These are phyloP conservation scores for Orchesellides sinensis DNA, from an alignment of 2,888 invertebrate species.

Conservation along the genomic window DNA sequence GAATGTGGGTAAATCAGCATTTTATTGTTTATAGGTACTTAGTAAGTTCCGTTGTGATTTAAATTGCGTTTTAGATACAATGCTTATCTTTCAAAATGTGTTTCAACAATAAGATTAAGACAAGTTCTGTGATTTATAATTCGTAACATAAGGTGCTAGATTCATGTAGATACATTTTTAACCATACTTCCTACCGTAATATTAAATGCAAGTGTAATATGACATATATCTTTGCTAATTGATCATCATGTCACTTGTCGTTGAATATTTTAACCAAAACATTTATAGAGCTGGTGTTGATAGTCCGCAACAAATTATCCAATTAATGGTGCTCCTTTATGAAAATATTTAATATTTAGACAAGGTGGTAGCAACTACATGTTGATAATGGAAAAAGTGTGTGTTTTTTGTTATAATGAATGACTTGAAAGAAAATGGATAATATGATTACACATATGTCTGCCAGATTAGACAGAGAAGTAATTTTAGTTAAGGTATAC, in stretches of 20 bases:
- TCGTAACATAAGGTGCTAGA: constrained; percentile 29
- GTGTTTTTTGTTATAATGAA: background rate
- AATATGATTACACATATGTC: no score
- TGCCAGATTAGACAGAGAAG: no score
- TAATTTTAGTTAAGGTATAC: no score
- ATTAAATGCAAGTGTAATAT: background rate
- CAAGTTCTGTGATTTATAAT: background rate
- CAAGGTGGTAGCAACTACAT: background rate
- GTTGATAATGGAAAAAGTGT: background rate
- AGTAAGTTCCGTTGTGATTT: constrained; percentile 18
- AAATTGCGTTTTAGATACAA: no score
- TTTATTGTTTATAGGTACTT: no score
- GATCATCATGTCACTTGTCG: constrained; percentile 31
- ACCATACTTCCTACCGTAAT: background rate
- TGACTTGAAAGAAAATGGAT: background rate
- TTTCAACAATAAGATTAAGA: no score
- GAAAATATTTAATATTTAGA: background rate
- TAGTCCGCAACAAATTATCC: constrained; percentile 11
- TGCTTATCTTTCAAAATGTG: no score
- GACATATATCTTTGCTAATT: background rate
- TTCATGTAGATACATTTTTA: constrained; percentile 1
- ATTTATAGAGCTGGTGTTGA: background rate
- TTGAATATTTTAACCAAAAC: background rate
- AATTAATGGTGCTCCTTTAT: constrained; percentile 18
- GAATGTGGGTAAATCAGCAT: no score